These are phyloP conservation scores for Ariolimax columbianus DNA, from an alignment of 2,888 invertebrate genomes.

Conservation along the genomic window DNA sequence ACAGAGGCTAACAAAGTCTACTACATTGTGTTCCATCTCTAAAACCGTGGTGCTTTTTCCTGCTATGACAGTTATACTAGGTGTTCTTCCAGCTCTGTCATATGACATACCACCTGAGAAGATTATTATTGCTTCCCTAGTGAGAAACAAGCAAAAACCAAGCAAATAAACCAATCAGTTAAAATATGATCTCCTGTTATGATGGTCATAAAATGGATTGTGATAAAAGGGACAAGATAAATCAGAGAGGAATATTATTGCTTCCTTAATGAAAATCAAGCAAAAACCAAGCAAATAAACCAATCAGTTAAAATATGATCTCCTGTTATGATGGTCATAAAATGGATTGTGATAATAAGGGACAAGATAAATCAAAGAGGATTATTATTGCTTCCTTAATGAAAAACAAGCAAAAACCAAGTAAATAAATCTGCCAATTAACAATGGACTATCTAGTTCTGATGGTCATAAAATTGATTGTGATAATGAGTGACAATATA, in stretches of 20 bases:
- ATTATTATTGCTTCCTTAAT: conserved; percentile 91
- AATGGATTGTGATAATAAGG: too few relatives aligned
- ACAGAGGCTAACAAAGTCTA: conserved; percentile 97
- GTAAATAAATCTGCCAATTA: not conserved
- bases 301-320: not conserved
- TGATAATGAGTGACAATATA: too few relatives aligned
- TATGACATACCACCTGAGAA: conserved; percentile 97
- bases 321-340: not conserved
- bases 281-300: not conserved
- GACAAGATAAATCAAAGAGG: conserved; percentile 97
- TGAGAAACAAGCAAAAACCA: conserved; percentile 47
- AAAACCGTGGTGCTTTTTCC: conserved; percentile 97
- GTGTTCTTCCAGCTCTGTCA: conserved; percentile 89
- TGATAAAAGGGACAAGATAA: too few relatives aligned
- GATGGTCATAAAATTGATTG: not conserved
- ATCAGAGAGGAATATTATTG: conserved; percentile 97
- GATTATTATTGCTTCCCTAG: conserved; percentile 91
- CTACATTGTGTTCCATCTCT: conserved; percentile 99
- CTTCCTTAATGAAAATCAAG: conserved; percentile 82
- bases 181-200: not conserved
- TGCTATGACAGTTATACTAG: conserved; percentile 96
- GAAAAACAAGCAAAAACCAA: conserved; percentile 29
- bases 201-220: not conserved
- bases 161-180: not conserved
- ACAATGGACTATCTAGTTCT: not conserved